Percentiles rank a stretch among this genome's conserved stretches.
Conservation (phyloP, 2,113 vertebrate species). For the Arvicanthis niloticus region DNA sequence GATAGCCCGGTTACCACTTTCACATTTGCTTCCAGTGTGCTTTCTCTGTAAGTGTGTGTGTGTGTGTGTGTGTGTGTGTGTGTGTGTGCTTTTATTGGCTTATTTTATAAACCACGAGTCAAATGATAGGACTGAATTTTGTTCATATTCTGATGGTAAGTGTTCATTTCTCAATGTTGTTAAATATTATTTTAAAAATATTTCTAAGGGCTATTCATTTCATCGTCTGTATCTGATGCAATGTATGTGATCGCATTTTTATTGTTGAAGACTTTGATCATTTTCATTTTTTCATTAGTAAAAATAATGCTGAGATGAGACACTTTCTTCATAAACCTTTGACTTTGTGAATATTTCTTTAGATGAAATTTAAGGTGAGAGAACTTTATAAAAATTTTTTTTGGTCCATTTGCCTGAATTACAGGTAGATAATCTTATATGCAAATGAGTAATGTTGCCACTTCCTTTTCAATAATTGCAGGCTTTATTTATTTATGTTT, state of each 20-base stretch:
- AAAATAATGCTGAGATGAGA: slow-evolving; percentile 2
- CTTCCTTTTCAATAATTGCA: slow-evolving; percentile 55
- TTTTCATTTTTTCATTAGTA: slow-evolving; percentile 16
- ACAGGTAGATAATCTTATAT: background rate
- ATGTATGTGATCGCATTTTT: background rate
- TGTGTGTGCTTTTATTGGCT: background rate
- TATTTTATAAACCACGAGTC: slow-evolving; percentile 31
- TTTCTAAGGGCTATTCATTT: slow-evolving; percentile 29
- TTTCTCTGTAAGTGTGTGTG: background rate
- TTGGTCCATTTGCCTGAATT: slow-evolving; percentile 49
- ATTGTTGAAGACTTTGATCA: background rate
- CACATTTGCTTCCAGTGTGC: background rate
- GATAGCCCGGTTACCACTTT: slow-evolving; percentile 17
- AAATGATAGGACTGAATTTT: background rate
- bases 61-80: slow-evolving; percentile 17
- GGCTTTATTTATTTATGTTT: slow-evolving; percentile 76
- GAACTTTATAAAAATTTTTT: background rate
- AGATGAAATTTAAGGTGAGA: slow-evolving; percentile 52
- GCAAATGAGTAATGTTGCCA: slow-evolving; percentile 55
- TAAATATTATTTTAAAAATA: slow-evolving; percentile 48
- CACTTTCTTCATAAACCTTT: background rate
- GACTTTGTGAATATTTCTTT: slow-evolving; percentile 33
- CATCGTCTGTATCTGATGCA: background rate
- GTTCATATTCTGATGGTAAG: background rate
- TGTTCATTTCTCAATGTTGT: slow-evolving; percentile 13